Evolutionary conservation across 2,113 vertebrate genomes (phyloP).

Genomic region (Psilopsiagon aurifrons): DNA sequence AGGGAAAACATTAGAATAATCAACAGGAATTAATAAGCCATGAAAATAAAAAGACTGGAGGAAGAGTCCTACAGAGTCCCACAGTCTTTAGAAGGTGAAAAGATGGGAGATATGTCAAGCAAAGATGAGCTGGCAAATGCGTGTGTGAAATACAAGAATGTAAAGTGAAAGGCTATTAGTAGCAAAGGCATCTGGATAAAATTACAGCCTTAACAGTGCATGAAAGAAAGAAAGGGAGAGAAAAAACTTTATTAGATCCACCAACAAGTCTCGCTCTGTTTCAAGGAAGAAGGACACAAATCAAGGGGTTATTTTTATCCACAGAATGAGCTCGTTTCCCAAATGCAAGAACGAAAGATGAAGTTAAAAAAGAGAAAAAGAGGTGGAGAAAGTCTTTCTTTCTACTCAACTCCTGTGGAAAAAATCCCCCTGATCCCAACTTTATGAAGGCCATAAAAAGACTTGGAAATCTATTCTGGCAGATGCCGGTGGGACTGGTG

Average conservation of each 20-base stretch:
- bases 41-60: not conserved
- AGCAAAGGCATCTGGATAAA: conserved; percentile 61
- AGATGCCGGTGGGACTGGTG: not conserved
- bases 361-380: not conserved
- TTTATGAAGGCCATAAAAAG: conserved; percentile 66
- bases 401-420: conserved; percentile 41
- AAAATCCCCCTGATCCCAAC: conserved; percentile 63
- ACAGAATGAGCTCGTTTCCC: conserved; percentile 15
- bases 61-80: not conserved
- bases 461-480: conserved; percentile 60
- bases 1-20: not conserved
- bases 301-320: conserved; percentile 53
- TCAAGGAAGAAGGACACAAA: conserved; percentile 6
- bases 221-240: not conserved
- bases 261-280: conserved; percentile 26
- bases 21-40: not conserved
- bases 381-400: conserved; percentile 29
- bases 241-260: conserved; percentile 39
- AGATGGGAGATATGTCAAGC: not conserved
- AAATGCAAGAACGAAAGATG: not conserved
- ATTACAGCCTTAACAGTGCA: conserved; percentile 10
- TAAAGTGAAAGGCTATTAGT: not conserved
- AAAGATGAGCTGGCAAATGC: not conserved
- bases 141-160: not conserved
- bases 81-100: not conserved